Percentiles rank a stretch among this genome's conserved stretches.
Conservation (phyloP, 2,888 invertebrate genomes). For the Craniophora ligustri region DNA sequence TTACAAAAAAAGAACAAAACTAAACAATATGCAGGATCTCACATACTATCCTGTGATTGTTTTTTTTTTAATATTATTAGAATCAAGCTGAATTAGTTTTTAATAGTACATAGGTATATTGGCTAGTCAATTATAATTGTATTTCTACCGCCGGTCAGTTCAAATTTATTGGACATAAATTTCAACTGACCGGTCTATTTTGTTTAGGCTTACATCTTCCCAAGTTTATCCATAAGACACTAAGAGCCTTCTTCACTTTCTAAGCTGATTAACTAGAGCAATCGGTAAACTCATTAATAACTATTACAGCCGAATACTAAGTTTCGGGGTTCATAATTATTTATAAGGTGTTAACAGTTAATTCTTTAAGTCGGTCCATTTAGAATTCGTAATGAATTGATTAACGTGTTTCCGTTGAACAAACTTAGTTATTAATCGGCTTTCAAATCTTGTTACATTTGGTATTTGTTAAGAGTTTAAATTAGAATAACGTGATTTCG, state of each 20-base stretch:
- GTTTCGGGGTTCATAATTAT: slow-evolving; percentile 66
- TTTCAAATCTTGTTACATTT: slow-evolving; percentile 44
- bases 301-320: slow-evolving; percentile 51
- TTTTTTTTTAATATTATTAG: no score
- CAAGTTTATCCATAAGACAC: slow-evolving; percentile 58
- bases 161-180: no score
- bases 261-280: slow-evolving; percentile 75
- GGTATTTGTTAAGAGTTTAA: slow-evolving; percentile 37
- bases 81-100: no score
- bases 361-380: slow-evolving; percentile 60
- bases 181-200: slow-evolving; percentile 8
- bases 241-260: slow-evolving; percentile 64
- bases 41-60: no score
- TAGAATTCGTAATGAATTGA: slow-evolving; percentile 53
- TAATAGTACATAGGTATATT: no score
- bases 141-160: no score
- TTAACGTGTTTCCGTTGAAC: slow-evolving; percentile 37
- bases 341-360: slow-evolving; percentile 68
- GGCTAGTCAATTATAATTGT: no score
- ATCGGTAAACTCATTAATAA: slow-evolving; percentile 74
- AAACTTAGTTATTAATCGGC: slow-evolving; percentile 55
- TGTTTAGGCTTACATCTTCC: slow-evolving; percentile 5
- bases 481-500: slow-evolving; percentile 30
- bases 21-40: no score
- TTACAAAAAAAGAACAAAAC: no score